A percentile compares a stretch with the other conserved stretches of the same genome.
Conservation (phyloP, 37 sponge, comb jelly and placozoan genomes). For the Ianthella basta region DNA sequence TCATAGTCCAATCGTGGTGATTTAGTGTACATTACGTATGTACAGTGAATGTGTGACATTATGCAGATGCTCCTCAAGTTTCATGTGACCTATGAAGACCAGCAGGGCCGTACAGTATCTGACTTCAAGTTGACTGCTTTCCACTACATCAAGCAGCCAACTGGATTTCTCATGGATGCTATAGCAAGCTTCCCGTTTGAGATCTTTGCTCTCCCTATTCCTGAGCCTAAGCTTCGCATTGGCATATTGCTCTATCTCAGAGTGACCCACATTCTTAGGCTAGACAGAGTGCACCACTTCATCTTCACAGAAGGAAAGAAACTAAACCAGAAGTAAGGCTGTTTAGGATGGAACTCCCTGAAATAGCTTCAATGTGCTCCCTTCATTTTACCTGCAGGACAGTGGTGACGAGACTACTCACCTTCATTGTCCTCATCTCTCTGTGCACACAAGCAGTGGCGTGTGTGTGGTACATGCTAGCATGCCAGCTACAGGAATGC, state of each 20-base stretch:
- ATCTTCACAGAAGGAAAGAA: conserved; percentile 59
- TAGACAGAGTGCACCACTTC: conserved; percentile 52
- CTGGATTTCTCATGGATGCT: conserved; percentile 57
- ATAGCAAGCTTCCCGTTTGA: conserved; percentile 61
- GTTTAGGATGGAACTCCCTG: too few species aligned
- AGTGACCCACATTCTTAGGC: conserved; percentile 51
- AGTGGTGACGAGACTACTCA: conserved; percentile 52
- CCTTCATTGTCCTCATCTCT: conserved; percentile 69
- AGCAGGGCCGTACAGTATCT: conserved; percentile 26
- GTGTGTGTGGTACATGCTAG: conserved; percentile 79
- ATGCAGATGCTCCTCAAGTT: conserved; percentile 70
- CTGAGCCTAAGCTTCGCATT: conserved; percentile 26
- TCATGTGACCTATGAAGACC: conserved; percentile 63
- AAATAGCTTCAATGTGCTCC: too few species aligned
- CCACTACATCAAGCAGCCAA: conserved; percentile 63
- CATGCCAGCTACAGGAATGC: conserved; percentile 58
- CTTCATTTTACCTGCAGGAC: too few species aligned
- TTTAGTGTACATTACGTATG: too few species aligned
- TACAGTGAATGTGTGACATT: too few species aligned
- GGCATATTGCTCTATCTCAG: conserved; percentile 57
- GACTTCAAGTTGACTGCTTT: conserved; percentile 54
- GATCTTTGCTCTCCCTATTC: conserved; percentile 48
- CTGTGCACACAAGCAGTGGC: conserved; percentile 72
- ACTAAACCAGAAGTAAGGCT: conserved; percentile 67
- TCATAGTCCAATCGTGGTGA: too few species aligned